Evolutionary conservation across 2,888 invertebrate species (phyloP), one percentile per base, ranked within the genome.

Genomic region (Megaustenia siamemsis): DNA sequence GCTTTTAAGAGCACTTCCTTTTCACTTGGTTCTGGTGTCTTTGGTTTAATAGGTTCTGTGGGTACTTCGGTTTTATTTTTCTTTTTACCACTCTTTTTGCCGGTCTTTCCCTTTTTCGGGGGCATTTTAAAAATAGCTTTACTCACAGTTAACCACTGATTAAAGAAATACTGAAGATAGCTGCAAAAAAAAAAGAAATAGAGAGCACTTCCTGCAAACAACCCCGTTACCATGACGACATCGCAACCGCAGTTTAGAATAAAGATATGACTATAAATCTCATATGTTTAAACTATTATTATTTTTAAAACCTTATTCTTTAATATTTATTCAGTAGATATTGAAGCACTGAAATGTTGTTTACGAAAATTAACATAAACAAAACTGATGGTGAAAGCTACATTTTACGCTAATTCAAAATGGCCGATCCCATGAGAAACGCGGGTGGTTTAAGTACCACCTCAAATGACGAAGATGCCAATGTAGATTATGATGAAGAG

Each of bases 1-100:
- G 90, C 87, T 87, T 92, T 90, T n/a, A 93, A 86, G 53, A 93
- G 82, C 21, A 90, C 81, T 88, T 93, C 93, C 82, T 93, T 92
- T 80, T 93, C 92, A 53, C 91, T 90, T 21, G 92, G 92, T 85
- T 91, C 92, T 38, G 90, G 88, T n/a, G 89, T 89, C 86, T 87
- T 89, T 18, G 89, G 89, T 69, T 88, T 88, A 78, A 88, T 89
- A 69, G 79, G 85, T 38, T 86, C 89, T 35, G 87, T 89, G 32
- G 56, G 32, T 32, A 81, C 86, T 35, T 88, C 89, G 28, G 88
- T 89, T 53, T 88, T 87, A 12, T 84, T 90, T 40, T 90, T 90
- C 86, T 90, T 91, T 86, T 91, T 91, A 21, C 90, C 90, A 45
- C 79, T 43, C 78, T 91, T 91, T 81, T 90, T 89, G 35, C 89